Evolutionary conservation across 2,113 vertebrate genomes (phyloP).

Genomic region (Tachysurus fulvidraco): DNA sequence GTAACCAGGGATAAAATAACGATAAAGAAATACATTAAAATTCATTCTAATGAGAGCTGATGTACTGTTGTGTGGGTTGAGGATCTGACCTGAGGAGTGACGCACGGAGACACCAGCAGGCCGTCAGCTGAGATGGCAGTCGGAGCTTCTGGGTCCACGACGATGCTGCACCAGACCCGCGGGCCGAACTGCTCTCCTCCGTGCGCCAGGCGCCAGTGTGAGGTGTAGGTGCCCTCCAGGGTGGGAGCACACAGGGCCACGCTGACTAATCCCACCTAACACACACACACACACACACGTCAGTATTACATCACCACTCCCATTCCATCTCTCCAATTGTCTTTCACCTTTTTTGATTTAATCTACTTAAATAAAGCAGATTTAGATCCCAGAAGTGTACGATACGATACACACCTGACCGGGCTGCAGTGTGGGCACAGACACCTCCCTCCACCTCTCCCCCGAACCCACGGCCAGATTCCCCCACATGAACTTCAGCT

Average conservation of each 20-base stretch:
- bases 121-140: constrained; percentile 69
- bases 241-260: constrained; percentile 88
- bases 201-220: constrained; percentile 95
- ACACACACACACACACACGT: neutral
- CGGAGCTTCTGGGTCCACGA: constrained; percentile 82
- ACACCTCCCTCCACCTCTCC: constrained; percentile 84
- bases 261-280: constrained; percentile 90
- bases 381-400: neutral
- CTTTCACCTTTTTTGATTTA: neutral
- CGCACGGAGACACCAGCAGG: constrained; percentile 66
- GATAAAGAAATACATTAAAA: neutral
- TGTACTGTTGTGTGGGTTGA: neutral
- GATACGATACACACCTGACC: constrained; percentile 69
- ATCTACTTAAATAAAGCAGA: neutral
- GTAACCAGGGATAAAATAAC: neutral
- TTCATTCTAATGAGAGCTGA: neutral
- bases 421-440: constrained; percentile 85
- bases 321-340: too few relatives aligned
- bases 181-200: constrained; percentile 93
- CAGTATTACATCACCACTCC: neutral
- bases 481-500: constrained; percentile 99
- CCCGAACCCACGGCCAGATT: constrained; percentile 87
- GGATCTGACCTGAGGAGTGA: constrained; percentile 76
- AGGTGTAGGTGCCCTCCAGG: constrained; percentile 92
- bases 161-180: constrained; percentile 96